phyloP scores from a whole-genome alignment of 2,797 vertebrate species.

The Muraenolepis orangiensis region DNA sequence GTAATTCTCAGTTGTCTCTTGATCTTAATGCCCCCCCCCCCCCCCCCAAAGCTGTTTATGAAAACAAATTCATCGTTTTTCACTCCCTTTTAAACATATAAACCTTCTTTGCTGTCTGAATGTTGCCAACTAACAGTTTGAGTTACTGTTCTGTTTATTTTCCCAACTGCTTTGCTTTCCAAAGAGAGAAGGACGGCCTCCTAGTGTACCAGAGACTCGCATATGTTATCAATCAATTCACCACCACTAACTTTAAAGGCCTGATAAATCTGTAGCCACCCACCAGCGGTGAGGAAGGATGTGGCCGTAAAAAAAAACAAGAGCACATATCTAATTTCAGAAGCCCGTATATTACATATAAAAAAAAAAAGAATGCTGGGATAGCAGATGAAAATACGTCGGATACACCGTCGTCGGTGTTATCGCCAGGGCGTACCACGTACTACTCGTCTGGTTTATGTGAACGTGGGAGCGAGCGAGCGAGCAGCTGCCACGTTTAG shows the following conservation, averaged over 20 bases:
- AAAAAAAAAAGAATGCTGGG: background rate
- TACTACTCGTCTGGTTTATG: background rate
- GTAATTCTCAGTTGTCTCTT: background rate
- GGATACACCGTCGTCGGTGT: background rate
- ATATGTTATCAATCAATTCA: background rate
- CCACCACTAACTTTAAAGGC: background rate
- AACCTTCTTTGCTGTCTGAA: background rate
- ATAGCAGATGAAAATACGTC: background rate
- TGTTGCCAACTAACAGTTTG: background rate
- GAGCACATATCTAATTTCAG: background rate
- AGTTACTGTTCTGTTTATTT: background rate
- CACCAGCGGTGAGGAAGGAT: background rate
- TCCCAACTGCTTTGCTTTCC: background rate
- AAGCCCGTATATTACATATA: background rate
- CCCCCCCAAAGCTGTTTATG: too few relatives aligned
- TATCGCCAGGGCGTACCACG: background rate
- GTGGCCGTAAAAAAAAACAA: background rate
- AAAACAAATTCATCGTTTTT: too few relatives aligned
- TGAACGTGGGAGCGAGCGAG: background rate
- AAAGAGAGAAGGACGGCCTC: background rate
- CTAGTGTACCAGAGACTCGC: background rate
- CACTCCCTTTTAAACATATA: background rate
- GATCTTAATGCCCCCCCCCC: background rate
- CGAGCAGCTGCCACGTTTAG: background rate
- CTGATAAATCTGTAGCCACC: background rate